Base-by-base conservation (phyloP, 2,113 vertebrate genomes). In the Datnioides undecimradiatus region DNA sequence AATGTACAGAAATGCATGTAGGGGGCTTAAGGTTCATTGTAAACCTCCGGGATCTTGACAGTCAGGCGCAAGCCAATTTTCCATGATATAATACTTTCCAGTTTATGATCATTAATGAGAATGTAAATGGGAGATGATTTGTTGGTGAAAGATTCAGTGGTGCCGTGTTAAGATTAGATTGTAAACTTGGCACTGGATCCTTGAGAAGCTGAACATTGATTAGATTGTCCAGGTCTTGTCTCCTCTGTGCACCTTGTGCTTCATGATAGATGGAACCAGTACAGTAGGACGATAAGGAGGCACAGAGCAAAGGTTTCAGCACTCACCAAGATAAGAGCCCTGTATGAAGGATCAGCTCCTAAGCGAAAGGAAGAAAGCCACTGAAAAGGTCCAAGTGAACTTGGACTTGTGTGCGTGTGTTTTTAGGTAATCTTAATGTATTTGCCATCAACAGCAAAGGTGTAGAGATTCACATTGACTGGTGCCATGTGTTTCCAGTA, bases 101-200 rank as follows among this genome's bases (percentile, higher is more conserved):
- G 2, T 59, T 23, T 65, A 41, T 38, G 57, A 57, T 46, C 29
- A 40, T 81, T 27, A 46, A 78, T 64, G 23, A 34, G 1, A 57
- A 33, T 36, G 38, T 23, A 33, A 34, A 34, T 23, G 54, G 33
- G 0, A 48, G 29, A 51, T 55, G 45, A 60, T 68, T 78, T 79
- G 38, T 68, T 33, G 73, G 69, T 34, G 23, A 81, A 73, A 54
- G 19, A 23, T 58, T 58, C n/a, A 70, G 51, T 21, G 9, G 19
- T 54, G 51, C 43, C 17, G 49, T 51, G 3, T 45, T 48, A 41
- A 51, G 29, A 71, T 84, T 55, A 60, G 49, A 72, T 67, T 57
- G 46, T 69, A 23, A 69, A 65, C 19, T 74, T 83, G 51, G 85
- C 62, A 36, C 38, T 40, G 17, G 38, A 41, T 51, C 40, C 17